Conservation (phyloP, 2,888 invertebrate genomes). For the Bombylius major region DNA sequence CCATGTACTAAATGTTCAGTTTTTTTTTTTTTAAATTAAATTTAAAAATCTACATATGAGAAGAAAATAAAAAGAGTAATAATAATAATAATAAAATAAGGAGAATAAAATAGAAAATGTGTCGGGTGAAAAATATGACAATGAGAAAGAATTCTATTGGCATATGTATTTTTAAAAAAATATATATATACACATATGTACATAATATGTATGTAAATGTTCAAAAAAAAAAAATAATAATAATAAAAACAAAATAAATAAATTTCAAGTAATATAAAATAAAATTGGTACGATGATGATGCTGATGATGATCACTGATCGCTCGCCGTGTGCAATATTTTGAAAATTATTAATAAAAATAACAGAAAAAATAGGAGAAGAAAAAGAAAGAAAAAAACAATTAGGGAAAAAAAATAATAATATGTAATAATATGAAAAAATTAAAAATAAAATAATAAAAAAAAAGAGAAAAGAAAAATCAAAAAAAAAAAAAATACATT, state of each 20-base stretch:
- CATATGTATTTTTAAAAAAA: too few relatives aligned
- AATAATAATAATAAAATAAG: neutral
- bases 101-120: neutral
- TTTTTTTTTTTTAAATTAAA: too few relatives aligned
- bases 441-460: too few relatives aligned
- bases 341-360: constrained; percentile 24
- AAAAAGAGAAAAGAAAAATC: too few relatives aligned
- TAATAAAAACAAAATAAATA: constrained; percentile 17
- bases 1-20: too few relatives aligned
- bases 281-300: constrained; percentile 23
- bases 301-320: constrained; percentile 18
- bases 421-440: too few relatives aligned
- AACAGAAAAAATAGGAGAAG: too few relatives aligned
- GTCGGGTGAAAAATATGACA: constrained; percentile 2
- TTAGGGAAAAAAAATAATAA: too few relatives aligned
- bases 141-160: neutral
- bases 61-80: neutral
- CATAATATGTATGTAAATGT: neutral
- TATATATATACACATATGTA: constrained; percentile 13
- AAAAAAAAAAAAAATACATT: too few relatives aligned
- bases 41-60: neutral
- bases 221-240: neutral
- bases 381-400: too few relatives aligned
- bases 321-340: constrained; percentile 38
- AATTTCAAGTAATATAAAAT: constrained; percentile 21